Base-by-base conservation (phyloP, 2,888 invertebrate genomes). In the Zootermopsis nevadensis region DNA sequence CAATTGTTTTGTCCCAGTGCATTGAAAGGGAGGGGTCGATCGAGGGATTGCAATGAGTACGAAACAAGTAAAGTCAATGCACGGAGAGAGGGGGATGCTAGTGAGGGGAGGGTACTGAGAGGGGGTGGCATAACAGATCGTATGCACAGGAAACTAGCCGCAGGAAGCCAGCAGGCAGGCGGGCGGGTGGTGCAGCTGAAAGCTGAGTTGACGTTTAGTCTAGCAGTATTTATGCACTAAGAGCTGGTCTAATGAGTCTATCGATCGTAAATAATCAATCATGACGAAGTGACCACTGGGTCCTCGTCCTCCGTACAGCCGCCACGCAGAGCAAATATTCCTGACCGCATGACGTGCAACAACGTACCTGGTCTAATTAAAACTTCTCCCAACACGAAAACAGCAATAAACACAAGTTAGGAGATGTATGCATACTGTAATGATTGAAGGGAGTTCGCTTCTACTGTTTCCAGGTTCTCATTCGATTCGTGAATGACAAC, bases 1-100 rank as follows among this genome's bases (percentile, higher is more conserved):
- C 76, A 77, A 77, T 77, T 77, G 77, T 77, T 77, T 77, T 77
- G 77, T 69, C 31, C 77, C 42, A 77, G 77, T 55, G 77, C 77
- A 77, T 31, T 77, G 53, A 77, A 77, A 77, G 55, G 77, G 48
- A 31, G 55, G 69, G 77, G 77, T 77, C 77, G 77, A 77, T 77
- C 55, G 53, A 77, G 77, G 77, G 55, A 77, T 76, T 77, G 77
- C 77, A 77, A 53, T 77, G 77, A 72, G 72, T n/a, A 35, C 33
- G 31, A 38, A 76, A 76, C 76, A 76, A 76, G 76, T 38, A 42
- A 76, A 76, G 76, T 76, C 76, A 55, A 24, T 55, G 77, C 77
- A 77, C 24, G 33, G 76, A 38, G 38, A 6, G 76, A 4, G 33
- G 42, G 76, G 76, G 33, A 72, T 60, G 60, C 31, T 33, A 38